phyloP scores from a whole-genome alignment of 2,113 vertebrate genomes.

The Clarias macrocephalus region DNA sequence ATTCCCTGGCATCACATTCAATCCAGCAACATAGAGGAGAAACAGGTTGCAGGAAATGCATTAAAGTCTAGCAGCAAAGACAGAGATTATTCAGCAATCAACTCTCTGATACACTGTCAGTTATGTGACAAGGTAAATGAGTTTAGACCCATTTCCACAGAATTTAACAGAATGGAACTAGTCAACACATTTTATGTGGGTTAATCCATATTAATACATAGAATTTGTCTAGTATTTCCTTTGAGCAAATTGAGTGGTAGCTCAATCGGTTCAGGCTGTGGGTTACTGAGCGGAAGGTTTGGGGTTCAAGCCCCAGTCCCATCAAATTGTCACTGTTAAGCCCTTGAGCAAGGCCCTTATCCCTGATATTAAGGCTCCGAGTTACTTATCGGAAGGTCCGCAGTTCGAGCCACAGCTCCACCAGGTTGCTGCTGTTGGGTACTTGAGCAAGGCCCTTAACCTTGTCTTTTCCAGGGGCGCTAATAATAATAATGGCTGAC shows the following conservation, averaged over 20 bases:
- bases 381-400: too few relatives aligned
- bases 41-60: not conserved
- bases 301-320: too few relatives aligned
- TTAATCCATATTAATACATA: not conserved
- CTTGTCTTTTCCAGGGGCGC: too few relatives aligned
- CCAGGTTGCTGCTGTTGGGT: too few relatives aligned
- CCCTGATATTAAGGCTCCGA: too few relatives aligned
- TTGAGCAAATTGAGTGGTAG: not conserved
- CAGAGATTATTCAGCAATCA: conserved; percentile 47
- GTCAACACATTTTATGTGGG: not conserved
- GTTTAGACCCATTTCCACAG: not conserved
- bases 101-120: conserved; percentile 55
- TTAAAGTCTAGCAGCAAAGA: conserved; percentile 49
- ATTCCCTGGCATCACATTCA: conserved; percentile 26
- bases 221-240: not conserved
- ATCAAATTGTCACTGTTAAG: too few relatives aligned
- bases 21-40: conserved; percentile 42
- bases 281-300: too few relatives aligned
- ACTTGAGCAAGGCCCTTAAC: too few relatives aligned
- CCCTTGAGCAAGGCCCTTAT: too few relatives aligned
- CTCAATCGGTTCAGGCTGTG: too few relatives aligned
- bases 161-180: not conserved
- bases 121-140: conserved; percentile 65
- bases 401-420: too few relatives aligned
- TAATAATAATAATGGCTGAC: too few relatives aligned